Conservation (phyloP, 2,888 invertebrate genomes). For the Spodoptera picta region DNA sequence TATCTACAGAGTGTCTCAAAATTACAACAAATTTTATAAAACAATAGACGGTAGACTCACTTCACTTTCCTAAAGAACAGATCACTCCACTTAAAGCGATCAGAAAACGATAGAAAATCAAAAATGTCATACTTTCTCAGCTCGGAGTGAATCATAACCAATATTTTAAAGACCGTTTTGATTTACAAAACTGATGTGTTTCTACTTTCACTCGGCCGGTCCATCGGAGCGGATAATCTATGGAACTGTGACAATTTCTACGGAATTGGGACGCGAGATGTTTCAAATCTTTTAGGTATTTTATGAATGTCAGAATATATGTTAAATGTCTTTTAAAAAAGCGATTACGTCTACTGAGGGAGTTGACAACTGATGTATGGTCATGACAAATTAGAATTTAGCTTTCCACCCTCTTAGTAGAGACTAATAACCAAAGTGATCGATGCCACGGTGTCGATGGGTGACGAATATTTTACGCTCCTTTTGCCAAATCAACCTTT, state of each 20-base stretch:
- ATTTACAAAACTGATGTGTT: slow-evolving; percentile 49
- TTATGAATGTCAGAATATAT: slow-evolving; percentile 35
- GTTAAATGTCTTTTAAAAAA: too few relatives aligned
- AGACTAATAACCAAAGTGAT: slow-evolving; percentile 35
- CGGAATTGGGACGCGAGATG: slow-evolving; percentile 67
- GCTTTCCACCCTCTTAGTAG: background rate
- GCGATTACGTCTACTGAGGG: too few relatives aligned
- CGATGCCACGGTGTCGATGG: slow-evolving; percentile 32
- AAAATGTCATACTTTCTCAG: slow-evolving; percentile 46
- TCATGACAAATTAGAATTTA: too few relatives aligned
- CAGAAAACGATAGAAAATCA: slow-evolving; percentile 36
- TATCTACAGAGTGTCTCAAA: too few relatives aligned
- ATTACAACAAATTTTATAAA: slow-evolving; percentile 10
- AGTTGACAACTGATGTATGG: too few relatives aligned
- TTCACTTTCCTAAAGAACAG: slow-evolving; percentile 25
- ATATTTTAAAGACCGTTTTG: slow-evolving; percentile 50
- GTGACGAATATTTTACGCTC: slow-evolving; percentile 25
- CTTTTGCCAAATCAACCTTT: slow-evolving; percentile 18
- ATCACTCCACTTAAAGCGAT: slow-evolving; percentile 30
- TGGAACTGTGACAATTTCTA: slow-evolving; percentile 70
- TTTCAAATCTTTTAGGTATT: slow-evolving; percentile 51
- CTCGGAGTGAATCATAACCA: slow-evolving; percentile 40
- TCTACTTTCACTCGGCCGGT: slow-evolving; percentile 66
- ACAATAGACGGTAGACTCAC: slow-evolving; percentile 16
- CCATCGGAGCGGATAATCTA: slow-evolving; percentile 69